Base-by-base conservation (phyloP, 2,113 vertebrate genomes). In the Platysteira castanea region DNA sequence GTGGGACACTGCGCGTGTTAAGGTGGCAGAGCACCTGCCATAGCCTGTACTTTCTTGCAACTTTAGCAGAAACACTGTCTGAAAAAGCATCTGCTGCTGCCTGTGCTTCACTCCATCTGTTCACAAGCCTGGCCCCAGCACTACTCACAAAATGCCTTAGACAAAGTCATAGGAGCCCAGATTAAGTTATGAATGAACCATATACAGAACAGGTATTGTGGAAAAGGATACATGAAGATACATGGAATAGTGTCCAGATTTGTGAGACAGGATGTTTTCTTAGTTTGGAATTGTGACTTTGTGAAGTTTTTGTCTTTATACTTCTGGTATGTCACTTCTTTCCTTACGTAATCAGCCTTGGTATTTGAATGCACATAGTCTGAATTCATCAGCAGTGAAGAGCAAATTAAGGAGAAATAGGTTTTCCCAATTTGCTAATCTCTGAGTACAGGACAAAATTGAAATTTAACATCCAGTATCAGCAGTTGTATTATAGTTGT, bases 71-170 rank as follows among this genome's bases (percentile, higher is more conserved):
- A 96, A 77, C 64, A 21, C 35, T 81, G 30, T 90, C 79, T 95
- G 78, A 95, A 93, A 83, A 77, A 86, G 63, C 68, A 80, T 74
- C 79, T 94, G 96, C 90, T 90, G 52, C 82, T 86, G 44, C 60
- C 65, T 88, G 39, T 81, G 54, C 75, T 93, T 93, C 35, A 2
- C 47, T 95, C 79, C 93, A 71, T 94, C 93, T 93, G 88, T 86
- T 93, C 83, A n/a, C 5, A 23, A 63, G 47, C 54, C 65, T 31
- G 59, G 28, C 60, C 31, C 35, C 63, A 46, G 65, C 53, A 44
- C 41, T 83, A 18, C 89, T 92, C 65, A 41, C 41, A 44, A 67
- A 83, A 54, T 92, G 78, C 63, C 35, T 30, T 4, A 77, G 87
- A 19, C 27, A 80, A 52, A 80, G 74, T 35, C 12, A 8, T 14